These are phyloP conservation scores for Bhutanitis thaidina DNA, from an alignment of 2,888 invertebrate species.

Conservation along the genomic window DNA sequence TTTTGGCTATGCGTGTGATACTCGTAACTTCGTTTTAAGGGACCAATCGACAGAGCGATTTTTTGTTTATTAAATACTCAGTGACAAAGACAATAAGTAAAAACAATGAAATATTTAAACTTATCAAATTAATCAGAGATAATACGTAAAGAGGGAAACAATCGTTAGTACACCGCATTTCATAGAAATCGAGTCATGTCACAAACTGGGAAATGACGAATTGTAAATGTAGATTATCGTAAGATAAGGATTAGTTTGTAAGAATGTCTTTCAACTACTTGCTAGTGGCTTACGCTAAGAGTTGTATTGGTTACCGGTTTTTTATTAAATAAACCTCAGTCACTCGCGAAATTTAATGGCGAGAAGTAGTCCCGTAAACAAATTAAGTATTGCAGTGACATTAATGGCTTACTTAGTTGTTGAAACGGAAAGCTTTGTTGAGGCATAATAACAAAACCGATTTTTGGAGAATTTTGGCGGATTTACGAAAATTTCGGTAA, in stretches of 20 bases:
- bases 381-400: not conserved
- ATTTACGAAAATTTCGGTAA: too few relatives aligned
- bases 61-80: too few relatives aligned
- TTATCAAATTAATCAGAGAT: slow-evolving; percentile 13
- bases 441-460: too few relatives aligned
- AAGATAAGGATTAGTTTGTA: slow-evolving; percentile 13
- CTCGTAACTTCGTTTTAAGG: too few relatives aligned
- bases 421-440: too few relatives aligned
- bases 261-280: slow-evolving; percentile 4
- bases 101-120: not conserved
- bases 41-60: too few relatives aligned
- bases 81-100: too few relatives aligned
- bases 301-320: not conserved
- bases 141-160: slow-evolving; percentile 9
- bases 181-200: slow-evolving; percentile 5
- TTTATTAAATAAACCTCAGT: slow-evolving; percentile 4
- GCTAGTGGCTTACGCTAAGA: not conserved
- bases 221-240: not conserved
- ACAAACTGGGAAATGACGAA: not conserved
- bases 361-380: not conserved
- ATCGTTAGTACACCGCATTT: slow-evolving; percentile 1
- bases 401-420: not conserved
- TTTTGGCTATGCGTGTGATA: too few relatives aligned
- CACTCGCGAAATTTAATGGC: not conserved
- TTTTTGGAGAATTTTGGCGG: too few relatives aligned